Evolutionary conservation across 2,113 vertebrate genomes (phyloP), one percentile per base, ranked within the genome.

Genomic region (Lophura nycthemera): DNA sequence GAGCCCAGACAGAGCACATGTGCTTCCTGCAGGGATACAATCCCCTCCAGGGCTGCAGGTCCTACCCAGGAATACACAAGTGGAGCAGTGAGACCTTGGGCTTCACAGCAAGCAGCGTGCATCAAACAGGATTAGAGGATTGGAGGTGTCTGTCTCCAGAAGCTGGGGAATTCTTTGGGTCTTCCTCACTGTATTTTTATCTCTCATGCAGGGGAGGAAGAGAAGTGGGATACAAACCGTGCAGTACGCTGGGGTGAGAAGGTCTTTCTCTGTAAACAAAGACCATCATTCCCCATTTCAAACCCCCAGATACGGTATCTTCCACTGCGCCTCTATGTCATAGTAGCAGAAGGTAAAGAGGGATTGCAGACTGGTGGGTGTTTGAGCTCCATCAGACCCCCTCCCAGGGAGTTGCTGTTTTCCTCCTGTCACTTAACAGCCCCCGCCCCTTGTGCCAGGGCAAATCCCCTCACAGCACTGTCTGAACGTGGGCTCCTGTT

Each of bases 91-190:
- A 93, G 87, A 77, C 29, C 45, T 36, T 4, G 1, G 36, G 86
- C 40, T 93, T 61, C 40, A 5, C 64, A 66, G 50, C 78, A 56
- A 91, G 89, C 45, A 70, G 85, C 21, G 65, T 0, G 0, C 50
- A 67, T 67, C 91, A 86, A 77, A 92, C 29, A 42, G 75, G 87
- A 87, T 89, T 65, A 92, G 78, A 83, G 81, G 72, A 93, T 91
- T 86, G 54, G 54, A 92, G 47, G 3, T 64, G 75, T 61, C 71
- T 61, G 63, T 47, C 81, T 71, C 67, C 2, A 1, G 72, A 93
- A 92, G 19, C 38, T 70, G 69, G 32, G 30, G 29, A 29, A 78
- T 66, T 89, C 74, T 78, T 47, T 1, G 11, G 16, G 36, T 85
- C 63, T 85, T 88, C 56, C 13, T 74, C 75, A 43, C 45, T 30